Conservation (phyloP, 2,113 vertebrate species). For the Ophthalmolycus amberensis region DNA sequence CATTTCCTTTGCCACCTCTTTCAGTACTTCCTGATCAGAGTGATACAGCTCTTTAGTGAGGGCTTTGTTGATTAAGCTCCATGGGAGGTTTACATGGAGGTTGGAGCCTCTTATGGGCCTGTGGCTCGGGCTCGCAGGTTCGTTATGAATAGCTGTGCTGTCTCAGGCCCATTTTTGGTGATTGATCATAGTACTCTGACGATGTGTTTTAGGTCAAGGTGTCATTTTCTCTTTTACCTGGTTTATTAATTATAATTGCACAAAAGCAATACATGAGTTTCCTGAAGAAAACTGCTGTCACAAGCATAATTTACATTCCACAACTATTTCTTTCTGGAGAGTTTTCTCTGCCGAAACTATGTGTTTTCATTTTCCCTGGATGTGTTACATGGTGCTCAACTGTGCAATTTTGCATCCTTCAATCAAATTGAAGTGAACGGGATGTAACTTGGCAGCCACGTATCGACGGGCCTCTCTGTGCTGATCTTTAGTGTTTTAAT, state of each 20-base stretch:
- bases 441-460: not conserved
- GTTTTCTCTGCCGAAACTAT: not conserved
- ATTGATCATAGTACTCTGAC: not conserved
- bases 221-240: not conserved
- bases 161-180: not conserved
- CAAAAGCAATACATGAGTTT: not conserved
- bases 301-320: not conserved
- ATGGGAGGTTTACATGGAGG: constrained; percentile 18
- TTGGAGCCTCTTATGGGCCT: constrained; percentile 16
- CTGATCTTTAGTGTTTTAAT: not conserved
- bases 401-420: not conserved
- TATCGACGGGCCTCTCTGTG: not conserved
- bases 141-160: not conserved
- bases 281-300: not conserved
- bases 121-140: not conserved
- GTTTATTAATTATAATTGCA: not conserved
- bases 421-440: not conserved
- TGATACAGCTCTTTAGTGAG: not conserved
- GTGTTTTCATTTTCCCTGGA: not conserved
- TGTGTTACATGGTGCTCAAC: not conserved
- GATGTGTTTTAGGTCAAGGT: not conserved
- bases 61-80: constrained; percentile 29
- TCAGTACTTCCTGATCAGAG: not conserved
- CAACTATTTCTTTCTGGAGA: not conserved
- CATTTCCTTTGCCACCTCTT: not conserved